A percentile compares a stretch with the other conserved stretches of the same genome.
These are phyloP conservation scores for Chiloscyllium punctatum DNA, from an alignment of 2,797 vertebrate genomes.

Conservation along the genomic window DNA sequence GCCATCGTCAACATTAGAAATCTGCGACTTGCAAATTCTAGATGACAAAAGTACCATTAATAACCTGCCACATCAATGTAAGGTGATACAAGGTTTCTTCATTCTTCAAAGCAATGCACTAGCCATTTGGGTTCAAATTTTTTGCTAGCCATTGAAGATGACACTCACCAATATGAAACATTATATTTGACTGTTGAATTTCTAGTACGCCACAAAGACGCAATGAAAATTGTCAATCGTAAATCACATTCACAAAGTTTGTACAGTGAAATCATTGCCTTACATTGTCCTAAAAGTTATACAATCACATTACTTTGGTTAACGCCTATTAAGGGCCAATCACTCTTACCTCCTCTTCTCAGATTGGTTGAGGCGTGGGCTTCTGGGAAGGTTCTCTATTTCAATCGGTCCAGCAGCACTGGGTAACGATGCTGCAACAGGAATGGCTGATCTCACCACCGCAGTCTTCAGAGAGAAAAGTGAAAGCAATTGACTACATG, in stretches of 20 bases:
- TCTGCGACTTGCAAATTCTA: not conserved
- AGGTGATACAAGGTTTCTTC: not conserved
- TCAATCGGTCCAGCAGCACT: conserved; percentile 69
- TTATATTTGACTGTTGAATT: not conserved
- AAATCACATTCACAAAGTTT: not conserved
- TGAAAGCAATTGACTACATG: not conserved
- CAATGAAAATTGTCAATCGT: not conserved
- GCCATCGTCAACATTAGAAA: not conserved
- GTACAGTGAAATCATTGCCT: not conserved
- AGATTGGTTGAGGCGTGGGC: conserved; percentile 64
- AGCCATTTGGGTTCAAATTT: not conserved
- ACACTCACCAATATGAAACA: not conserved
- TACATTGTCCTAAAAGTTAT: not conserved
- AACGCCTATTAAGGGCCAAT: not conserved
- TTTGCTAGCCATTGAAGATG: not conserved
- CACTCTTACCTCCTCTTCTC: conserved; percentile 75
- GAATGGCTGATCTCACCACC: conserved; percentile 57
- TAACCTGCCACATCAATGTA: not conserved
- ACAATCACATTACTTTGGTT: not conserved
- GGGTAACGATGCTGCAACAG: conserved; percentile 57
- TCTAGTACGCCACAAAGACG: not conserved
- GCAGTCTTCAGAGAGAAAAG: conserved; percentile 56
- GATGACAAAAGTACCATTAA: not conserved
- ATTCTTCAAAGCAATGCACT: not conserved
- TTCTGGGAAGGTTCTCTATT: conserved; percentile 75